phyloP scores from a whole-genome alignment of 2,888 invertebrate genomes.

The Acleris sparsana region DNA sequence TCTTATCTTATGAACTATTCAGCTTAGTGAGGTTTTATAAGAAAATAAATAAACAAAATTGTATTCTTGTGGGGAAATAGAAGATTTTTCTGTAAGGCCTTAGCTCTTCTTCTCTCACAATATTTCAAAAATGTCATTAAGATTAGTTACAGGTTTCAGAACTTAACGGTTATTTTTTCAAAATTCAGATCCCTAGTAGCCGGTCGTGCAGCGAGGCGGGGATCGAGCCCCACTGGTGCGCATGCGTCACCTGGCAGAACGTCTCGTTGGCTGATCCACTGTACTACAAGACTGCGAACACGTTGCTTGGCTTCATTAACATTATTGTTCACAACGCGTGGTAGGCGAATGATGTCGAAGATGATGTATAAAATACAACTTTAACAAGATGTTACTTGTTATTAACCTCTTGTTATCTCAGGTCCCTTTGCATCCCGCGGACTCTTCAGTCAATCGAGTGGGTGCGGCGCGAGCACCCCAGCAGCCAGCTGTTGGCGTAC shows the following conservation, averaged over 20 bases:
- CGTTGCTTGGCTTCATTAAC: conserved; percentile 86
- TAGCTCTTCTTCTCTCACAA: too few species aligned
- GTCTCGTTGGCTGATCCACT: conserved; percentile 77
- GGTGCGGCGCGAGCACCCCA: conserved; percentile 88
- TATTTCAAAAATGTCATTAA: too few species aligned
- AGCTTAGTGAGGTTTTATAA: too few species aligned
- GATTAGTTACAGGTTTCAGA: too few species aligned
- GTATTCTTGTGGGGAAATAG: too few species aligned
- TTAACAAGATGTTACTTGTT: too few species aligned
- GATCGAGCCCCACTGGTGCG: conserved; percentile 98
- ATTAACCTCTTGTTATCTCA: conserved; percentile 31
- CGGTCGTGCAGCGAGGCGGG: conserved; percentile 94
- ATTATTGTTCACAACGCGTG: conserved; percentile 7
- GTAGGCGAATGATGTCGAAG: too few species aligned
- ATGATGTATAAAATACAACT: too few species aligned
- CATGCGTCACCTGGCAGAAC: conserved; percentile 93
- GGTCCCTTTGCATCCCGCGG: conserved; percentile 83
- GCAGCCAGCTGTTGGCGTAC: conserved; percentile 87
- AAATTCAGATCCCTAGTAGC: conserved; percentile 86
- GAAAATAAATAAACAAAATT: too few species aligned
- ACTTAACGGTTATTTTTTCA: conserved; percentile 3
- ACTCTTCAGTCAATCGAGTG: conserved; percentile 85
- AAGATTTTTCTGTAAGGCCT: too few species aligned
- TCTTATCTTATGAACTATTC: too few species aligned
- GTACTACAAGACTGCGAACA: conserved; percentile 81